A percentile compares a stretch with the other conserved stretches of the same genome.
Conservation (phyloP, 2,113 vertebrate species). For the Todiramphus chloris region DNA sequence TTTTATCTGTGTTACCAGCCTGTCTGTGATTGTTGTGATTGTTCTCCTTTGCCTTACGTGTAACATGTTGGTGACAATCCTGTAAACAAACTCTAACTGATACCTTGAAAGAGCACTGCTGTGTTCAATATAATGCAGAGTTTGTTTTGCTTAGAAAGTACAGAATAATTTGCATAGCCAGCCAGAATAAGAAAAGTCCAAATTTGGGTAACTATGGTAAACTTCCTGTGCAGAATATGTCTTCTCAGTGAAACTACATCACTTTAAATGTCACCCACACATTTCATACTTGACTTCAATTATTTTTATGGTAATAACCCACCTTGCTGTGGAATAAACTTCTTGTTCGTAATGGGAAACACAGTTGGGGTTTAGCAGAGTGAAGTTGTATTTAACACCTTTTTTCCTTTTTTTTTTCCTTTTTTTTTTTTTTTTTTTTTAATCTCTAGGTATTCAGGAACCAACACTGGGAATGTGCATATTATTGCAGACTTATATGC, state of each 20-base stretch:
- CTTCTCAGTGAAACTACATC: not conserved
- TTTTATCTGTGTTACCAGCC: not conserved
- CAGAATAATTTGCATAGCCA: not conserved
- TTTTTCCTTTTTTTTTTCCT: no score
- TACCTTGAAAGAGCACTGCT: not conserved
- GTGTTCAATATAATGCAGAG: not conserved
- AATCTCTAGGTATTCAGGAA: constrained; percentile 90
- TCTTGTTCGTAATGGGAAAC: not conserved
- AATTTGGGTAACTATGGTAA: not conserved
- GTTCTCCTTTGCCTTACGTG: not conserved
- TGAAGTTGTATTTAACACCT: not conserved
- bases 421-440: not conserved
- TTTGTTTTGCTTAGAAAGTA: not conserved
- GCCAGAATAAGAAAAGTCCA: not conserved
- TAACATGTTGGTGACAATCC: not conserved
- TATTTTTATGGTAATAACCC: not conserved
- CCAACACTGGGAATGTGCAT: constrained; percentile 98
- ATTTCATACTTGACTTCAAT: not conserved
- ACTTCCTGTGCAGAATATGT: not conserved
- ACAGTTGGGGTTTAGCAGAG: not conserved
- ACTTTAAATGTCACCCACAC: not conserved
- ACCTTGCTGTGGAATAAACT: not conserved
- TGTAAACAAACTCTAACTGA: not conserved
- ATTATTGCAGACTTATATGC: constrained; percentile 98
- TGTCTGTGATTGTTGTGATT: not conserved